A percentile compares a stretch with the other conserved stretches of the same genome.
Evolutionary conservation across 1,140 invertebrate species (phyloP).

Genomic region (Acromyrmex echinatior): DNA sequence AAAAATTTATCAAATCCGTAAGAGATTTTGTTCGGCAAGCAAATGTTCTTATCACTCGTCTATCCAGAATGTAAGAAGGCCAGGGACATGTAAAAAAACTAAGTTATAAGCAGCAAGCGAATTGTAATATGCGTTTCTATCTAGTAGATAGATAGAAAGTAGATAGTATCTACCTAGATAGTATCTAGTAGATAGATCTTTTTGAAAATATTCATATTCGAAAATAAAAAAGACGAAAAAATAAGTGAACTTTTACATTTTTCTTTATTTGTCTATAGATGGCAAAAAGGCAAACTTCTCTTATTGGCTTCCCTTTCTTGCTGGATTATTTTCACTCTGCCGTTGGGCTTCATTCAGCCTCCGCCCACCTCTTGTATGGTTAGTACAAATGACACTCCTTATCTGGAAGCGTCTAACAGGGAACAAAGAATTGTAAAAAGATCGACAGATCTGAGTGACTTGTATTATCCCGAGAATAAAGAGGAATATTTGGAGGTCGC

Average conservation of each 20-base stretch:
- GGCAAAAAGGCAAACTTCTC: conserved; percentile 95
- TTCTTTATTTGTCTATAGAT: conserved; percentile 85
- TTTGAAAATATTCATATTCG: neutral
- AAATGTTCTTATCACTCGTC: neutral
- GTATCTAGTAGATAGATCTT: neutral
- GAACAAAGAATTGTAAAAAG: conserved; percentile 82
- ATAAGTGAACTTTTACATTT: neutral
- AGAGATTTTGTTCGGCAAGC: neutral
- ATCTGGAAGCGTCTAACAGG: conserved; percentile 79
- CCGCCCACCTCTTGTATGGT: conserved; percentile 95
- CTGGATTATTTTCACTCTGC: conserved; percentile 98
- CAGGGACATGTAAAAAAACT: conserved; percentile 6
- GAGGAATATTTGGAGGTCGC: conserved; percentile 80
- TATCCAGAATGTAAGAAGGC: neutral
- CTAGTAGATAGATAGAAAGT: no score
- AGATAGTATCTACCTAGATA: no score
- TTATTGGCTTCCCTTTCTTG: conserved; percentile 96
- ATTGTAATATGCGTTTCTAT: neutral
- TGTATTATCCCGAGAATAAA: conserved; percentile 64
- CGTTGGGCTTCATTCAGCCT: conserved; percentile 97
- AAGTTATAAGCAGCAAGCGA: neutral
- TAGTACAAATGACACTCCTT: conserved; percentile 90
- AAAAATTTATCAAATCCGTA: conserved; percentile 14
- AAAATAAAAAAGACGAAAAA: neutral
- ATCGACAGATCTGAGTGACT: conserved; percentile 70